A percentile compares a stretch with the other conserved stretches of the same genome.
These are phyloP conservation scores for Sipha flava DNA, from an alignment of 1,140 invertebrate genomes.

Conservation along the genomic window DNA sequence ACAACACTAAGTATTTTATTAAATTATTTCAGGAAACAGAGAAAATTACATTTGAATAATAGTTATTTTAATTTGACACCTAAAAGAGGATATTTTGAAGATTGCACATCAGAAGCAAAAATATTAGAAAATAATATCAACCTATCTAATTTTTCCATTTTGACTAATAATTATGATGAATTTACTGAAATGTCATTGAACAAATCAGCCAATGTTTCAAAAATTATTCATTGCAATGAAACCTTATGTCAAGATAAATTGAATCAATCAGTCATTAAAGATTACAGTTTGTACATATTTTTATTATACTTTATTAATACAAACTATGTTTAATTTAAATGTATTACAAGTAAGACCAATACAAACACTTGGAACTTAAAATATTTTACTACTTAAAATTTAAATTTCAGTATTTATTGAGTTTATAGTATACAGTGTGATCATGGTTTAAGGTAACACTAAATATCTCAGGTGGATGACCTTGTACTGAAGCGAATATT, in stretches of 20 bases:
- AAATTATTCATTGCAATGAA: conserved; percentile 7
- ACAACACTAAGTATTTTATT: not conserved
- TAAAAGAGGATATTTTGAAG: conserved; percentile 12
- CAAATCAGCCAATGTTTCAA: conserved; percentile 6
- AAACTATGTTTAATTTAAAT: too few relatives aligned
- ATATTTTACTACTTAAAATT: too few relatives aligned
- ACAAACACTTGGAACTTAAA: too few relatives aligned
- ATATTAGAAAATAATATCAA: not conserved
- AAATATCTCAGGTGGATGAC: too few relatives aligned
- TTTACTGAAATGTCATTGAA: not conserved
- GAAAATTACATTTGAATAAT: not conserved
- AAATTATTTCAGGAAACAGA: not conserved
- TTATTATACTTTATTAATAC: too few relatives aligned
- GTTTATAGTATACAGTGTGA: too few relatives aligned
- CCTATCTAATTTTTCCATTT: conserved; percentile 17
- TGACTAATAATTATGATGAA: not conserved
- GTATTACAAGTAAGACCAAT: too few relatives aligned
- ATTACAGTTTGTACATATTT: conserved; percentile 8
- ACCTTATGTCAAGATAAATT: conserved; percentile 1
- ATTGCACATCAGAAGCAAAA: not conserved
- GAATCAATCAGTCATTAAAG: not conserved
- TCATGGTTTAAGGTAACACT: too few relatives aligned
- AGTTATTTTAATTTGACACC: not conserved
- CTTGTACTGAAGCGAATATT: too few relatives aligned
- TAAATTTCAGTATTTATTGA: too few relatives aligned